Conservation (phyloP, 2,888 invertebrate species). For the Catocala nupta region DNA sequence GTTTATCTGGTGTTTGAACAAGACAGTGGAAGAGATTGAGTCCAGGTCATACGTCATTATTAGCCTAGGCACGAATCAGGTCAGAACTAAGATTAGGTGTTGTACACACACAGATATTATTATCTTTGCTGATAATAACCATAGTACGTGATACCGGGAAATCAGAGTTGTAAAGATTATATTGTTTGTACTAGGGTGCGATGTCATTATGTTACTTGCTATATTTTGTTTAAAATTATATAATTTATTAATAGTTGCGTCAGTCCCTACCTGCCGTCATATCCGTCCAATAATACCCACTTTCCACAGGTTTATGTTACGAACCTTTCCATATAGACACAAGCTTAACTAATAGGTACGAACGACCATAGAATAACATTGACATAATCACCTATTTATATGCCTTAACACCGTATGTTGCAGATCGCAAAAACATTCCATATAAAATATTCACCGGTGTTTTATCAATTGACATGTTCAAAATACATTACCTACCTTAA, state of each 20-base stretch:
- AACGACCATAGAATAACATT: too few relatives aligned
- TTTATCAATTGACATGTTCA: slow-evolving; percentile 5
- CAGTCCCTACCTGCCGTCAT: slow-evolving; percentile 2
- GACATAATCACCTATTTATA: too few relatives aligned
- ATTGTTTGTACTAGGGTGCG: slow-evolving; percentile 55
- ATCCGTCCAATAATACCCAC: neutral
- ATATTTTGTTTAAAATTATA: slow-evolving; percentile 33
- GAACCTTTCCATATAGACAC: too few relatives aligned
- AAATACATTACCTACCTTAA: slow-evolving; percentile 4
- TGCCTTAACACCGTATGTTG: too few relatives aligned
- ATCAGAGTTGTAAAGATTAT: slow-evolving; percentile 78
- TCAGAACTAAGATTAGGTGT: slow-evolving; percentile 76
- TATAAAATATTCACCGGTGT: neutral
- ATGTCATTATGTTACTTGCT: slow-evolving; percentile 46
- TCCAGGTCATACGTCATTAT: slow-evolving; percentile 81
- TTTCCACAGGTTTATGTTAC: neutral
- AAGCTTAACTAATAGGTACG: too few relatives aligned
- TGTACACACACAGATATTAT: slow-evolving; percentile 69
- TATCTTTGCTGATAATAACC: slow-evolving; percentile 60
- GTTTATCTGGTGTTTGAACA: slow-evolving; percentile 76
- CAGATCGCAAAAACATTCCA: too few relatives aligned
- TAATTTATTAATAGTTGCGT: slow-evolving; percentile 33
- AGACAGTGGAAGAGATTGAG: slow-evolving; percentile 67
- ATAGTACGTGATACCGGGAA: slow-evolving; percentile 70
- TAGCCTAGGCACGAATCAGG: slow-evolving; percentile 76